Evolutionary conservation across 2,888 invertebrate species (phyloP), one percentile per base, ranked within the genome.

Genomic region (Trilocha varians): DNA sequence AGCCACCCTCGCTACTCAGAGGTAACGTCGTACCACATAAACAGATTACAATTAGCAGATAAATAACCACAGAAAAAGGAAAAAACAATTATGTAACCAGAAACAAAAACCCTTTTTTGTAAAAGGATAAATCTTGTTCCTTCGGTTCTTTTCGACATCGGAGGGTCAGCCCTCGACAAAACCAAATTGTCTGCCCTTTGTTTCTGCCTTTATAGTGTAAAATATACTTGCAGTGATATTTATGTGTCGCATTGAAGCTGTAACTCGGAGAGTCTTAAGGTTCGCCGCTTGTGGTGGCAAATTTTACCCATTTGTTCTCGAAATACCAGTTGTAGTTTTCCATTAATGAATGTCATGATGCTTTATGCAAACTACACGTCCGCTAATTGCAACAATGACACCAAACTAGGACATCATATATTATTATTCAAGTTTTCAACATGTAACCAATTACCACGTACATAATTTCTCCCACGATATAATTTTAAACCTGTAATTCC

Each of bases 91-190:
- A 62, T 54, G 53, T 53, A 3, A 11, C 25, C 25, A 56, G 55
- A 58, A 69, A 65, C 55, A 60, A 63, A 62, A 68, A 57, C 58
- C 62, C 62, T 62, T 66, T 65, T 66, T 59, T 58, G 49, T 47
- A 50, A 59, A 61, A 55, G 50, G 65, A 73, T 77, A 77, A 77
- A 77, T 78, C 74, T 76, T 68, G 51, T 57, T 59, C 53, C 59
- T 61, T 57, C 56, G 53, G 59, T 57, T 63, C 51, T 58, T 70
- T 69, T 66, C 60, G 54, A 62, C 70, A 61, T 58, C 54, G 58
- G 51, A 64, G 65, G 62, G 65, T 63, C 61, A 58, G 62, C 54
- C 46, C 51, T 62, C 63, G 62, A 65, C 61, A 73, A 69, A 72
- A 66, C 60, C 59, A 61, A 62, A 67, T 65, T 66, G 34, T 37